Evolutionary conservation across 1,140 invertebrate species (phyloP).

Genomic region (Triops longicaudatus): DNA sequence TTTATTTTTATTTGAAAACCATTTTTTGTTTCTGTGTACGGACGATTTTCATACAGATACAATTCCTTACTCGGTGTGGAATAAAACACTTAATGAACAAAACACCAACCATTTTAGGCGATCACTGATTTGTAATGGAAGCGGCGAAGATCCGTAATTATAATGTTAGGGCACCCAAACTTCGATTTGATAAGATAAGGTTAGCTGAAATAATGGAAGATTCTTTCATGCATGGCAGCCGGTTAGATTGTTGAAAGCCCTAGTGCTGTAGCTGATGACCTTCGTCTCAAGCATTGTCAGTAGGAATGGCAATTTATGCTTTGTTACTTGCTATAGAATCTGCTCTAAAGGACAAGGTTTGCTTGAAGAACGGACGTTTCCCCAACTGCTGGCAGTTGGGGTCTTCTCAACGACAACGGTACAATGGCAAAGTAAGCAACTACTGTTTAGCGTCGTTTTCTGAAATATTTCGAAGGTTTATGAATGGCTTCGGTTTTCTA

Average conservation of each 20-base stretch:
- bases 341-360: conserved; percentile 42
- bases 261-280: conserved; percentile 30
- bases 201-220: conserved; percentile 37
- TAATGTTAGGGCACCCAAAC: background rate
- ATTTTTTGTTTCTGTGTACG: too few species aligned
- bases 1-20: too few species aligned
- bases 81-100: too few species aligned
- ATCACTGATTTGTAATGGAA: conserved; percentile 44
- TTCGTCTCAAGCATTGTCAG: conserved; percentile 26
- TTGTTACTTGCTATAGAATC: conserved; percentile 40
- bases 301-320: conserved; percentile 35
- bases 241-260: conserved; percentile 36
- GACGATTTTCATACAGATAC: too few species aligned
- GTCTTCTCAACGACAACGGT: conserved; percentile 37
- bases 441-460: background rate
- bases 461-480: conserved; percentile 29
- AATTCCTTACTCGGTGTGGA: too few species aligned
- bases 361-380: conserved; percentile 36
- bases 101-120: too few species aligned
- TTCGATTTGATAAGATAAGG: conserved; percentile 19
- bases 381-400: conserved; percentile 38
- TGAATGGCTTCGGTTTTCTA: conserved; percentile 34
- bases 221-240: conserved; percentile 36
- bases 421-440: conserved; percentile 29
- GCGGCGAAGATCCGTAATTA: conserved; percentile 35